Conservation (phyloP, 2,888 invertebrate species). For the Apodemia zela region DNA sequence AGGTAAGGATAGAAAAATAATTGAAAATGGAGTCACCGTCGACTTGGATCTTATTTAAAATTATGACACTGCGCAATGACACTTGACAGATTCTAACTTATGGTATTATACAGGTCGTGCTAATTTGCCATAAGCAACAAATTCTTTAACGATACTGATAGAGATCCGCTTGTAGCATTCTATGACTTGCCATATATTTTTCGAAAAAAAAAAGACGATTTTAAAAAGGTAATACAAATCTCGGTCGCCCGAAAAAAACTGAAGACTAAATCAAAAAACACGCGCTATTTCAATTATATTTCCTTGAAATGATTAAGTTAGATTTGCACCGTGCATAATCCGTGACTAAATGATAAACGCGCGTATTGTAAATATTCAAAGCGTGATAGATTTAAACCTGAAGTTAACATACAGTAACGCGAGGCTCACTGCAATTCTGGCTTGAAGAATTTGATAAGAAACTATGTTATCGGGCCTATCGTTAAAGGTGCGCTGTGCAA, state of each 20-base stretch:
- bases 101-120: no score
- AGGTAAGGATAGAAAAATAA: no score
- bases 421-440: constrained; percentile 20
- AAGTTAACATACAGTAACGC: background rate
- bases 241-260: background rate
- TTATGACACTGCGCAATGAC: no score
- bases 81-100: no score
- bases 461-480: constrained; percentile 44
- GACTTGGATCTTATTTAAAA: no score
- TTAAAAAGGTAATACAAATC: background rate
- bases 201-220: no score
- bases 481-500: constrained; percentile 30
- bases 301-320: background rate
- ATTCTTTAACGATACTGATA: no score
- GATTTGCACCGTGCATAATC: background rate
- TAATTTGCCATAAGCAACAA: no score
- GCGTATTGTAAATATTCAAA: background rate
- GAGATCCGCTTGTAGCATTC: no score
- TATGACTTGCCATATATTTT: no score
- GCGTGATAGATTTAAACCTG: background rate
- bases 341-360: background rate
- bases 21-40: no score
- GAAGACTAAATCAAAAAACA: no score
- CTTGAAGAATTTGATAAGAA: constrained; percentile 42
- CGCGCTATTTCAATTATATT: background rate